phyloP scores from a whole-genome alignment of 2,113 vertebrate species.

The Narcine bancroftii region DNA sequence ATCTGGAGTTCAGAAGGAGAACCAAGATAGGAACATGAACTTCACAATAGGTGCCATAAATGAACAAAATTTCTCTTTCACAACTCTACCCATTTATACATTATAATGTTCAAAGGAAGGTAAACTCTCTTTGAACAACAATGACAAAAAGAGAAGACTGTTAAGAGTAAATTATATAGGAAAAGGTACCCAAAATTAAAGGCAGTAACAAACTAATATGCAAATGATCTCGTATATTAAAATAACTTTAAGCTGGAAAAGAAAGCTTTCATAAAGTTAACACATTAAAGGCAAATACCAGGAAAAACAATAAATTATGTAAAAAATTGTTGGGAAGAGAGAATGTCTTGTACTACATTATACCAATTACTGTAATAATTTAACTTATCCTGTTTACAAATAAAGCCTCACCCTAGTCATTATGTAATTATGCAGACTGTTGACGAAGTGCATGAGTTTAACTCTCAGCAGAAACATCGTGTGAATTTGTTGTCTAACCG shows the following conservation, averaged over 20 bases:
- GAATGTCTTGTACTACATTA: background rate
- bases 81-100: background rate
- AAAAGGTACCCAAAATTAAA: background rate
- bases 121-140: background rate
- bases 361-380: background rate
- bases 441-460: slow-evolving; percentile 98
- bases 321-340: background rate
- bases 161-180: too few species aligned
- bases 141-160: background rate
- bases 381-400: background rate
- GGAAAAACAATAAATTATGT: background rate
- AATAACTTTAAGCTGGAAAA: background rate
- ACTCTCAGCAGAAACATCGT: slow-evolving; percentile 89
- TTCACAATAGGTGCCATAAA: background rate
- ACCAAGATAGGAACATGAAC: background rate
- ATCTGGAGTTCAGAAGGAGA: background rate
- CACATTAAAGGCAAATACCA: background rate
- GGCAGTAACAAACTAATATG: background rate
- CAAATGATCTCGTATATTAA: background rate
- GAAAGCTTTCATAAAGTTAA: background rate
- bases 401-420: slow-evolving; percentile 77
- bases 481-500: slow-evolving; percentile 76
- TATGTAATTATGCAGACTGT: slow-evolving; percentile 97
- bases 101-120: background rate
- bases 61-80: background rate